Percentiles rank a stretch among this genome's conserved stretches.
phyloP scores from a whole-genome alignment of 1,140 invertebrate genomes.

The Polypedilum vanderplanki region DNA sequence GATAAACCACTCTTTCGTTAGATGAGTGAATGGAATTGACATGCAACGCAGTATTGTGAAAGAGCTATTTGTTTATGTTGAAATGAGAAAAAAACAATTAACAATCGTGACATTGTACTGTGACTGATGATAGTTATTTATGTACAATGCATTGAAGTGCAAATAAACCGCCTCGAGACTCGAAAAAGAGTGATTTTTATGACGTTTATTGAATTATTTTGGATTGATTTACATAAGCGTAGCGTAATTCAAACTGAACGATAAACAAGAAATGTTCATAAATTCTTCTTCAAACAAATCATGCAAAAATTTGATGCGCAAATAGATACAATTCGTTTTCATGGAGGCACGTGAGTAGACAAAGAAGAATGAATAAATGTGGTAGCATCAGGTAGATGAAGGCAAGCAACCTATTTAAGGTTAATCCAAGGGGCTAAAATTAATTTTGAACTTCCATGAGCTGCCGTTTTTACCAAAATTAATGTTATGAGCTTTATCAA shows the following conservation, averaged over 20 bases:
- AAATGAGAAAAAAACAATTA: neutral
- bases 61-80: neutral
- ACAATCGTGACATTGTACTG: neutral
- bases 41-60: neutral
- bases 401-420: neutral
- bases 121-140: slow-evolving; percentile 13
- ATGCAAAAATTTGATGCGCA: neutral
- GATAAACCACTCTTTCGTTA: neutral
- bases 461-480: neutral
- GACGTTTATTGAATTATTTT: neutral
- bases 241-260: neutral
- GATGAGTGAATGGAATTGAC: slow-evolving; percentile 6
- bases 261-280: neutral
- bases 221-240: neutral
- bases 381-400: slow-evolving; percentile 5
- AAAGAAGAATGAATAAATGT: neutral
- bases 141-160: neutral
- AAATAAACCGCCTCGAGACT: neutral
- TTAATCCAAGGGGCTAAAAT: neutral
- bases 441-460: slow-evolving; percentile 13
- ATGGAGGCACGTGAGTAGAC: neutral
- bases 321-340: neutral
- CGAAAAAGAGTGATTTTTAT: neutral
- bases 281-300: neutral
- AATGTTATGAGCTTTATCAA: neutral